Conservation (phyloP, 2,888 invertebrate genomes). For the Meteorus cinctellus region DNA sequence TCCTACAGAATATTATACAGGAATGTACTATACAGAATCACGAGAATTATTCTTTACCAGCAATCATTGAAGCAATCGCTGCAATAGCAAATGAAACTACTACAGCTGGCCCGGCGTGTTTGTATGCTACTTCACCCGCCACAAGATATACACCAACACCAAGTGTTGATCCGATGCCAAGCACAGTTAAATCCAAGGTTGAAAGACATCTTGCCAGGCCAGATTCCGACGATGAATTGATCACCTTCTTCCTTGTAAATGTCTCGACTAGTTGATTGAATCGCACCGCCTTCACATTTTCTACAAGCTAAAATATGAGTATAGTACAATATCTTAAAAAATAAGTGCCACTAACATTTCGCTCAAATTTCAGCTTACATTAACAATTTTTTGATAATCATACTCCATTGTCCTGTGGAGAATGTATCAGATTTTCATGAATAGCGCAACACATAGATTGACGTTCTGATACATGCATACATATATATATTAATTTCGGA, state of each 20-base stretch:
- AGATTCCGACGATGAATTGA: slow-evolving; percentile 53
- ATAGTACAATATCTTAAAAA: slow-evolving; percentile 15
- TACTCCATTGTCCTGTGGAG: neutral
- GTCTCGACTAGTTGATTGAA: slow-evolving; percentile 40
- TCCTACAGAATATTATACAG: too few relatives aligned
- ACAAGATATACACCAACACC: slow-evolving; percentile 94
- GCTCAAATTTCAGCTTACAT: slow-evolving; percentile 27
- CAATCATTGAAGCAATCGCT: slow-evolving; percentile 91
- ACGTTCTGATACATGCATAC: neutral
- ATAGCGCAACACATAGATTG: neutral
- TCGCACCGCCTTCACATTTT: slow-evolving; percentile 53
- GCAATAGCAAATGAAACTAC: slow-evolving; percentile 91
- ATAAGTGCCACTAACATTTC: neutral
- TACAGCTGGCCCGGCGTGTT: slow-evolving; percentile 89
- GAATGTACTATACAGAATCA: too few relatives aligned
- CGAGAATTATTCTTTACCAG: slow-evolving; percentile 77
- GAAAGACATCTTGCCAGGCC: slow-evolving; percentile 82
- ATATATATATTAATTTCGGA: neutral
- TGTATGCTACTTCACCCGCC: slow-evolving; percentile 88
- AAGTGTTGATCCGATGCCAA: slow-evolving; percentile 88
- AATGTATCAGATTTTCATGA: neutral
- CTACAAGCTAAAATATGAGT: slow-evolving; percentile 50
- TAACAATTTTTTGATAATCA: neutral
- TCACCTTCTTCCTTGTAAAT: slow-evolving; percentile 62
- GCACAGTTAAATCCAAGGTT: slow-evolving; percentile 87